Percentiles rank a stretch among this genome's conserved stretches.
phyloP scores from a whole-genome alignment of 2,888 invertebrate genomes.

The Ochropacha duplaris region DNA sequence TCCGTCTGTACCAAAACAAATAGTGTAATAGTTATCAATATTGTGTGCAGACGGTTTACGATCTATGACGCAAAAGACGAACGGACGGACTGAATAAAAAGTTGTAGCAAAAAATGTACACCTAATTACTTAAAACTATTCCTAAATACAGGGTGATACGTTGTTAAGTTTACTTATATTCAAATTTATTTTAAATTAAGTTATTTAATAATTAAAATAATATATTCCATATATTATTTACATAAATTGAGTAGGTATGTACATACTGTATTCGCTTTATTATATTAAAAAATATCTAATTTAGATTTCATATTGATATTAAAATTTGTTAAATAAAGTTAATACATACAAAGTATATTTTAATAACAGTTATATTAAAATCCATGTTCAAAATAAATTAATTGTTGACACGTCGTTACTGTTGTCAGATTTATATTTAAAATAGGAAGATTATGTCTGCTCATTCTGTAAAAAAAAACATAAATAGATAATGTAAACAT shows the following conservation, averaged over 20 bases:
- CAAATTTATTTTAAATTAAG: too few species aligned
- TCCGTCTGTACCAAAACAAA: constrained; percentile 48
- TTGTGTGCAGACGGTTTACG: constrained; percentile 31
- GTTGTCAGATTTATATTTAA: constrained; percentile 22
- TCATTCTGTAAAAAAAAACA: constrained; percentile 26
- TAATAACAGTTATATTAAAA: too few species aligned
- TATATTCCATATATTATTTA: too few species aligned
- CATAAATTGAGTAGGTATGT: too few species aligned
- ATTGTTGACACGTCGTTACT: constrained; percentile 18
- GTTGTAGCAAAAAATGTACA: constrained; percentile 61
- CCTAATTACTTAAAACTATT: constrained; percentile 40
- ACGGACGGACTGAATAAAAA: constrained; percentile 46
- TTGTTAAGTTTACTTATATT: too few species aligned
- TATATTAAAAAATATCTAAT: too few species aligned
- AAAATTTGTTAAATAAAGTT: too few species aligned
- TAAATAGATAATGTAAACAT: constrained; percentile 6
- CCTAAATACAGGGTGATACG: constrained; percentile 46
- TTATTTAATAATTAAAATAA: too few species aligned
- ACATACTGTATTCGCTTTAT: too few species aligned
- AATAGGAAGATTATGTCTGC: constrained; percentile 26
- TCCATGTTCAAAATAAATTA: constrained; percentile 1
- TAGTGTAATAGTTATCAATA: constrained; percentile 37
- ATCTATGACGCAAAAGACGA: constrained; percentile 43
- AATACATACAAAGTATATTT: too few species aligned
- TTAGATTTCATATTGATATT: too few species aligned